Evolutionary conservation across 2,888 invertebrate genomes (phyloP).

Genomic region (Heteromyza rotundicornis): DNA sequence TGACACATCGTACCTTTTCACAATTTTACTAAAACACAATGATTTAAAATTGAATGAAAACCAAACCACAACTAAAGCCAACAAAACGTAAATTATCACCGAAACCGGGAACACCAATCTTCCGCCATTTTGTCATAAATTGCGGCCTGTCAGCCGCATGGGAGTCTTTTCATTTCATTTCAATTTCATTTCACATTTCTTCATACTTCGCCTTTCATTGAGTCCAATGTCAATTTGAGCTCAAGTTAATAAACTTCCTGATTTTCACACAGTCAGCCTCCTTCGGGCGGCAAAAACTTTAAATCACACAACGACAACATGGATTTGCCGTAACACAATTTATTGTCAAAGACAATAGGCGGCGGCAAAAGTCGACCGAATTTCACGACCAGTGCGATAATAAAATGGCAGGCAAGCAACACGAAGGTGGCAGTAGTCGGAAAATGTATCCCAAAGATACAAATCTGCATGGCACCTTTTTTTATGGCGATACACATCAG

Average conservation of each 20-base stretch:
- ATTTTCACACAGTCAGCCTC: background rate
- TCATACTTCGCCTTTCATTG: background rate
- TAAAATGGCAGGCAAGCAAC: conserved; percentile 16
- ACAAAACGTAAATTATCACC: background rate
- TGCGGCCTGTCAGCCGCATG: background rate
- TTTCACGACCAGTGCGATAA: conserved; percentile 1
- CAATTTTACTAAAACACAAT: too few relatives aligned
- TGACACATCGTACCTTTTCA: too few relatives aligned
- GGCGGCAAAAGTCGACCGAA: conserved; percentile 31
- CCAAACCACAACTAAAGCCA: too few relatives aligned
- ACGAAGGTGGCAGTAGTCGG: conserved; percentile 11
- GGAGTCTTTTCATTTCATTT: conserved; percentile 5
- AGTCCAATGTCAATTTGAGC: conserved; percentile 7
- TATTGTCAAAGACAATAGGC: conserved; percentile 50
- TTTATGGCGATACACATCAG: conserved; percentile 38
- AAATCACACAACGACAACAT: conserved; percentile 60
- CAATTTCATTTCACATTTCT: background rate
- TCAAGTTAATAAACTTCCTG: background rate
- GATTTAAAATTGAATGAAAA: too few relatives aligned
- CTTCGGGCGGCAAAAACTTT: conserved; percentile 43
- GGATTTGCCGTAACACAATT: conserved; percentile 57
- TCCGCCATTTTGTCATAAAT: background rate
- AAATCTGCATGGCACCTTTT: conserved; percentile 58
- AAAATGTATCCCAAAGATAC: conserved; percentile 40
- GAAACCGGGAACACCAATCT: background rate